Evolutionary conservation across 2,797 vertebrate genomes (phyloP), one percentile per base, ranked within the genome.

Genomic region (Graptemys geographica): DNA sequence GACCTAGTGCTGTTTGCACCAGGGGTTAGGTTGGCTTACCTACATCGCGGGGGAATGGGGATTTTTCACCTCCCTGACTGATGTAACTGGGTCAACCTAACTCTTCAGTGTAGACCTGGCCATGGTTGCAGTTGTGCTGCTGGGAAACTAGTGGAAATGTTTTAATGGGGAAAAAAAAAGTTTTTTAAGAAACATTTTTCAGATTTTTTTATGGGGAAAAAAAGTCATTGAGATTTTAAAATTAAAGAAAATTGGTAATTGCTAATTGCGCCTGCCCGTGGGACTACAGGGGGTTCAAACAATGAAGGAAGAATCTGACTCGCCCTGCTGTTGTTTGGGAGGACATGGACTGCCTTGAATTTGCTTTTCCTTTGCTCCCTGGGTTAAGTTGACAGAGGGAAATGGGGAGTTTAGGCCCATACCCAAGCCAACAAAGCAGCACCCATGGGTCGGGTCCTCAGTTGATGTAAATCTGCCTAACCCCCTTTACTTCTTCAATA

Each of bases 391-490:
- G 10, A 23, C 4, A 21, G 18, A 21, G 15, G 10, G 37, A 41
- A 5, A 41, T 74, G 37, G 21, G 19, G 69, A 25, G 23, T 74
- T 41, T 23, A 37, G 23, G 37, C 11, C 37, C 37, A 21, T 6
- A 11, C 37, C 19, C 1, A 2, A 74, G 37, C 37, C 11, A 11
- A 44, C 10, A 74, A 41, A 25, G 11, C 37, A 27, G 23, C 72
- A 47, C 23, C 37, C 23, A 2, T 12, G 47, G 3, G 19, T 59
- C 9, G 1, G 52, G 3, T 0, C 0, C 4, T 27, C 11, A 0
- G 0, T 3, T 74, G 28, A 13, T 89, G 41, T 79, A 85, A 51
- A 8, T 0, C 0, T 28, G 41, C 2, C 37, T 90, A 72, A 3
- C 7, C 13, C 25, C 55, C 16, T 37, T 41, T 83, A 16, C 37